Base-by-base conservation (phyloP, 1,140 invertebrate species). In the Brevipalpus yothersi region DNA sequence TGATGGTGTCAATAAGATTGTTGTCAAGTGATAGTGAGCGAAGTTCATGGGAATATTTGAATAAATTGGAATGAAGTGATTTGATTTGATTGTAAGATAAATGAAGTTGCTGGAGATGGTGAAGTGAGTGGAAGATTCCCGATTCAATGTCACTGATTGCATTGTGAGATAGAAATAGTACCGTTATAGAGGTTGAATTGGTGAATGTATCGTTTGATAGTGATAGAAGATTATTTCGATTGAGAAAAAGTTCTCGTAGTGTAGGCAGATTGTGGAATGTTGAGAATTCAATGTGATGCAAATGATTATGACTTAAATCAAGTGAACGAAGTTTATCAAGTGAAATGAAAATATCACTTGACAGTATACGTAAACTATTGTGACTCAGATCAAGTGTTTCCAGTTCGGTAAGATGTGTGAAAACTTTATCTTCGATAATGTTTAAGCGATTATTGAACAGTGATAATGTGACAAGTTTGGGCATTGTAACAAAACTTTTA, bases 171-270 rank as follows among this genome's bases (percentile, higher is more conserved):
- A 91, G 72, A 70, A 90, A 86, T 43, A 91, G 79, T 19, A 90
- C 83, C 2, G 80, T 79, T 17, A 92, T 72, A 56, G 79, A 79
- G 1, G 76, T 69, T 7, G 83, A 84, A 60, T 84, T 84, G 4
- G 76, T 75, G 69, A 92, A 91, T 12, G 84, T 82, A 62, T 86
- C 80, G 5, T 79, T 77, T 0, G 82, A 79, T 62, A 92, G 77
- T 69, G 87, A 83, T 1, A 88, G 70, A 54, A 92, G 83, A 69
- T 90, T 90, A 68, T 92, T 92, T 69, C 89, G 84, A 1, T 83
- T 82, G n/a, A 91, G 72, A 68, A 88, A 87, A 21, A 91, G 72
- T 67, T 84, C 82, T 43, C 80, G 76, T 3, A 92, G 71, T 60
- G 86, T 79, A 0, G 79, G 79, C 54, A 91, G 70, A 66, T 80